Evolutionary conservation across 2,797 vertebrate species (phyloP).

Genomic region (Enteromius fasciolatus): DNA sequence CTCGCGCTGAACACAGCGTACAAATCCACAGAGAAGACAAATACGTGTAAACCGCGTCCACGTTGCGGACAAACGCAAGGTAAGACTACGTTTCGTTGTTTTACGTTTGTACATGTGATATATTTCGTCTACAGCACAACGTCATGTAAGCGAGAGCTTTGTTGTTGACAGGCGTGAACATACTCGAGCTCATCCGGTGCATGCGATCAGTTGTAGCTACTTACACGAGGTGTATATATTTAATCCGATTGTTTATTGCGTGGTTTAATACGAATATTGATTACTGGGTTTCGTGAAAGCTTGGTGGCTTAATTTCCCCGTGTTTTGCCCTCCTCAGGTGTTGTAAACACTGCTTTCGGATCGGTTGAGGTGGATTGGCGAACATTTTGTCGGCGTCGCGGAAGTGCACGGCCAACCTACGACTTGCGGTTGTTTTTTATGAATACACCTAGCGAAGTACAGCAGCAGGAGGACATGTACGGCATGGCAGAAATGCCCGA

Average conservation of each 20-base stretch:
- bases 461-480: conserved; percentile 72
- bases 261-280: background rate
- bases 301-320: background rate
- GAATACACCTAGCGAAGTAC: conserved; percentile 69
- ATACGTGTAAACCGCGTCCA: background rate
- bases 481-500: conserved; percentile 77
- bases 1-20: background rate
- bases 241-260: background rate
- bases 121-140: background rate
- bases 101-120: background rate
- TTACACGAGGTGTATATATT: background rate
- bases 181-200: conserved; percentile 25
- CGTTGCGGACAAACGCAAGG: conserved; percentile 3
- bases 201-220: background rate
- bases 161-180: conserved; percentile 16
- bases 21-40: conserved; percentile 5
- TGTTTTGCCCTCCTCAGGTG: conserved; percentile 7
- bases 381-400: background rate
- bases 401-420: background rate
- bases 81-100: background rate
- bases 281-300: background rate
- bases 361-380: background rate
- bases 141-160: background rate
- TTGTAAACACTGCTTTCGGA: background rate
- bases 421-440: conserved; percentile 33